Conservation (phyloP, 2,797 vertebrate species). For the Distichodus sexfasciatus region DNA sequence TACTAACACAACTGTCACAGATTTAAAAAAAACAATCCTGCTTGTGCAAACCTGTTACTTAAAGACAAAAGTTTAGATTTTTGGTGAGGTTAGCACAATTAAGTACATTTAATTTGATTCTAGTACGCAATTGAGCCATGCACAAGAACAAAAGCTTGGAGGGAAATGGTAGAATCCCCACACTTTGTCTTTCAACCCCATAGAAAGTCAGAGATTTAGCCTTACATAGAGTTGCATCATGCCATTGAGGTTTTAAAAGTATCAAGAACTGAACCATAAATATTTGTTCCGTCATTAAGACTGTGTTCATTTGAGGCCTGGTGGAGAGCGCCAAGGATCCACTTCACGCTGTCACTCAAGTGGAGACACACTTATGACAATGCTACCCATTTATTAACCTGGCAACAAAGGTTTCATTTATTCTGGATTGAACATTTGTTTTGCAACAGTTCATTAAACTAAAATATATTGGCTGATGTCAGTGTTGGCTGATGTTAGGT, state of each 20-base stretch:
- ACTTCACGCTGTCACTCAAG: background rate
- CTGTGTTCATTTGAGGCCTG: slow-evolving; percentile 12
- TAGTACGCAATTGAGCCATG: background rate
- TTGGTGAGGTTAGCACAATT: too few relatives aligned
- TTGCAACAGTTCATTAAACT: slow-evolving; percentile 12
- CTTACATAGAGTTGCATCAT: background rate
- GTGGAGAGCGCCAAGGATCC: background rate
- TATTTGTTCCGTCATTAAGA: slow-evolving; percentile 10
- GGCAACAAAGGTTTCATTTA: background rate
- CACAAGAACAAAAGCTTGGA: background rate
- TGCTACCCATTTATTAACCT: background rate
- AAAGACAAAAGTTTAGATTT: too few relatives aligned
- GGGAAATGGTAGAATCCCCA: background rate
- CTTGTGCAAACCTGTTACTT: too few relatives aligned
- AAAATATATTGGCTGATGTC: slow-evolving; percentile 11
- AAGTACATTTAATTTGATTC: too few relatives aligned
- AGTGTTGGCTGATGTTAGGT: background rate
- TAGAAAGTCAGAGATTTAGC: too few relatives aligned
- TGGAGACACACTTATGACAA: background rate
- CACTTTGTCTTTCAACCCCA: background rate
- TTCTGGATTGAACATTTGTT: background rate
- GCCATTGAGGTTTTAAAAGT: background rate
- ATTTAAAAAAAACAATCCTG: too few relatives aligned
- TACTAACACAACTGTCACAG: too few relatives aligned
- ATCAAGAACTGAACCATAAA: slow-evolving; percentile 3